A percentile compares a stretch with the other conserved stretches of the same genome.
Conservation (phyloP, 2,113 vertebrate genomes). For the Neodon shergylaensis region DNA sequence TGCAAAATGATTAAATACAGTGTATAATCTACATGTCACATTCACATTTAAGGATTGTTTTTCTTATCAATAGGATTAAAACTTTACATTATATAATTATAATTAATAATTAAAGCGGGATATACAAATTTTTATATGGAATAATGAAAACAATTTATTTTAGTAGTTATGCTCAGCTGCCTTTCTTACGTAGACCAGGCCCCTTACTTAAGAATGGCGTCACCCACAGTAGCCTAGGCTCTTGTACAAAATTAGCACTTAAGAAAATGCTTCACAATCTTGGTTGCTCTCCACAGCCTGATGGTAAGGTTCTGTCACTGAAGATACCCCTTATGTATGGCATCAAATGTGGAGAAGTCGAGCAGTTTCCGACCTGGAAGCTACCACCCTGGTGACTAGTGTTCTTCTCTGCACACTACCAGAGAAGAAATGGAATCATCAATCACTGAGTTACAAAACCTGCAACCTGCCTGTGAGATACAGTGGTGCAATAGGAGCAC, state of each 20-base stretch:
- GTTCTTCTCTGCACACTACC: not conserved
- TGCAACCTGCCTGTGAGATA: not conserved
- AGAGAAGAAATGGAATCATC: not conserved
- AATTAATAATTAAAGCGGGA: not conserved
- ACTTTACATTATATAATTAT: not conserved
- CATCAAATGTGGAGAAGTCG: not conserved
- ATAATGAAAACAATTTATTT: not conserved
- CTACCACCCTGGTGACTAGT: not conserved
- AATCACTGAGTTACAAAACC: not conserved
- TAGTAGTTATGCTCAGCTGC: not conserved
- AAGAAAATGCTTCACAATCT: not conserved
- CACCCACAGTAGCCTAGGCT: not conserved
- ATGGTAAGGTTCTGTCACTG: too few species aligned
- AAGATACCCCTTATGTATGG: not conserved
- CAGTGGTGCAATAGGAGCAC: not conserved
- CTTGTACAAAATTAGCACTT: not conserved
- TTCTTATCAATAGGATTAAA: slow-evolving; percentile 17
- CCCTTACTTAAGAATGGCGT: not conserved
- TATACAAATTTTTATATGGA: not conserved
- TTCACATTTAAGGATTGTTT: not conserved
- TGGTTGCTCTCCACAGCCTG: not conserved
- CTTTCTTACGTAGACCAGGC: not conserved
- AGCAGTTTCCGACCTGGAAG: not conserved
- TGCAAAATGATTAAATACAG: slow-evolving; percentile 37
- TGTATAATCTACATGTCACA: not conserved